phyloP scores from a whole-genome alignment of 2,888 invertebrate genomes.

The Parochlus steinenii region DNA sequence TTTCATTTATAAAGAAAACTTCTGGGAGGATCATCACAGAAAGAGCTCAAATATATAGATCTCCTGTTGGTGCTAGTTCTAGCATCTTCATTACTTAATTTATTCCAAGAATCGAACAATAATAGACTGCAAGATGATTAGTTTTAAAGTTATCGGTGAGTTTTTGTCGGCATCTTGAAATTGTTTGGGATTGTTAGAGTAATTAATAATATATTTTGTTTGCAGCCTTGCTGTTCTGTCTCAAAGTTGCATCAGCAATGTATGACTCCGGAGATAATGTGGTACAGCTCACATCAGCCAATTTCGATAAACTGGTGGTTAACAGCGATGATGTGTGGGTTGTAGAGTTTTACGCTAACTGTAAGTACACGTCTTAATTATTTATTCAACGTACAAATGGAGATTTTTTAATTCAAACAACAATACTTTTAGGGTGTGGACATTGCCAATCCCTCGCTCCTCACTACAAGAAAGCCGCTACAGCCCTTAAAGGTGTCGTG shows the following conservation, averaged over 20 bases:
- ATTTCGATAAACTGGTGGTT: slow-evolving; percentile 71
- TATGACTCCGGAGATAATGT: slow-evolving; percentile 62
- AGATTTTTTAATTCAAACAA: no score
- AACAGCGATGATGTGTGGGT: slow-evolving; percentile 82
- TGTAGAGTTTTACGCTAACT: slow-evolving; percentile 92
- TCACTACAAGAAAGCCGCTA: slow-evolving; percentile 87
- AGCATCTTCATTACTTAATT: no score
- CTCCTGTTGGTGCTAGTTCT: no score
- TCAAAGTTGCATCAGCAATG: slow-evolving; percentile 28
- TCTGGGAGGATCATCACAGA: no score
- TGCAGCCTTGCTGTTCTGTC: slow-evolving; percentile 12
- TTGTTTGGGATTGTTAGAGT: background rate
- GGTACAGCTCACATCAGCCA: slow-evolving; percentile 66
- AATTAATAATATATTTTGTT: no score
- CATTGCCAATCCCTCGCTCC: slow-evolving; percentile 80
- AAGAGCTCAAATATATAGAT: no score
- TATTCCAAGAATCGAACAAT: no score
- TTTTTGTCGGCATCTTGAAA: background rate
- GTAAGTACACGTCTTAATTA: slow-evolving; percentile 22
- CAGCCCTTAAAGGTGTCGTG: slow-evolving; percentile 81
- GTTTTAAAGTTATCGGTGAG: slow-evolving; percentile 10
- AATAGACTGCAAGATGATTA: no score
- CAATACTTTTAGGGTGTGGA: slow-evolving; percentile 36
- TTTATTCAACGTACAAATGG: background rate
- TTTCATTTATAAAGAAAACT: no score